Evolutionary conservation across 1,140 invertebrate species (phyloP).

Genomic region (Coenobita brevimanus): DNA sequence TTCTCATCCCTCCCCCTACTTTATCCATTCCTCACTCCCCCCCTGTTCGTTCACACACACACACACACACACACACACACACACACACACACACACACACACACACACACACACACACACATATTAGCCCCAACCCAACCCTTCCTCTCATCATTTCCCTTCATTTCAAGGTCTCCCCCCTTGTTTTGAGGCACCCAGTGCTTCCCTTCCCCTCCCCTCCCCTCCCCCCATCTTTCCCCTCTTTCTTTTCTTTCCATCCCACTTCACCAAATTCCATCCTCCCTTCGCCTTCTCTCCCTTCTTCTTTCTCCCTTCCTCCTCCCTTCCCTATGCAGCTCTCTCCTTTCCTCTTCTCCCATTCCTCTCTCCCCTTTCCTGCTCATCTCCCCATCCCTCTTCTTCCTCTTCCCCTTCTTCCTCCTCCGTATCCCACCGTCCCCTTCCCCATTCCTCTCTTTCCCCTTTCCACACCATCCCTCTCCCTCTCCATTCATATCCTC

Average conservation of each 20-base stretch:
- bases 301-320: not conserved
- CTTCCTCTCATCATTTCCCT: not conserved
- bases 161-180: not conserved
- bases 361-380: not conserved
- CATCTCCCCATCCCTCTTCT: not conserved
- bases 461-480: too few relatives aligned
- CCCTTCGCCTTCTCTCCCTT: not conserved
- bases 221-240: not conserved
- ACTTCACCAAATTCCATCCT: not conserved
- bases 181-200: not conserved
- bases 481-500: too few relatives aligned
- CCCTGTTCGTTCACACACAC: not conserved
- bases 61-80: not conserved
- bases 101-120: slow-evolving; percentile 29
- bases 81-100: slow-evolving; percentile 9
- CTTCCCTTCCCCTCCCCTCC: not conserved
- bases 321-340: not conserved
- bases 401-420: not conserved
- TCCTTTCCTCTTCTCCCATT: not conserved
- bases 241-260: not conserved
- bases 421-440: not conserved
- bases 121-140: not conserved
- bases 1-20: too few relatives aligned
- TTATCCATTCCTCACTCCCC: not conserved
- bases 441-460: too few relatives aligned